phyloP scores from a whole-genome alignment of 2,113 vertebrate species.

The Gadus macrocephalus region DNA sequence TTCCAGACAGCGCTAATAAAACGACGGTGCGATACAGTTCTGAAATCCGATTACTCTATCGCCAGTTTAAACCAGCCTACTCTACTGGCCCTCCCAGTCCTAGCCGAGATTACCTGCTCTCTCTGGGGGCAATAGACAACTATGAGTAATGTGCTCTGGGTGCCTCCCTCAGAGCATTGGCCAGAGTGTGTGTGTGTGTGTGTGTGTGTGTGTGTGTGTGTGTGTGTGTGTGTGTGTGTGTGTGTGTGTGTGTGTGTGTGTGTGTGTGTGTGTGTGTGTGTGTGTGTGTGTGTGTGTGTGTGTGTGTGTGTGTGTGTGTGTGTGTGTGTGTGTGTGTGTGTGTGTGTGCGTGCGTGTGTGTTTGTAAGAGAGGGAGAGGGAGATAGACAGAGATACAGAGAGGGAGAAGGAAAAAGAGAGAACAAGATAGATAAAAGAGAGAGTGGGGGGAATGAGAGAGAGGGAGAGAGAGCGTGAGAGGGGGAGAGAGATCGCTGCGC shows the following conservation, averaged over 20 bases:
- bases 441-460: no score
- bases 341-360: constrained; percentile 21
- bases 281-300: constrained; percentile 13
- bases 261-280: constrained; percentile 25
- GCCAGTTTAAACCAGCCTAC: no score
- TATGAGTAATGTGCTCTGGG: constrained; percentile 54
- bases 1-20: no score
- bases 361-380: constrained; percentile 3
- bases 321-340: neutral
- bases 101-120: constrained; percentile 30
- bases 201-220: constrained; percentile 16
- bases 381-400: no score
- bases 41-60: no score
- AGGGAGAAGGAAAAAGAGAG: no score
- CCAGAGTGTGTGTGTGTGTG: constrained; percentile 22
- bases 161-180: constrained; percentile 36
- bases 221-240: no score
- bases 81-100: constrained; percentile 8
- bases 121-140: constrained; percentile 8
- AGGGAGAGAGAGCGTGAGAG: no score
- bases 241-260: constrained; percentile 15
- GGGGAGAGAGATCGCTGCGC: neutral
- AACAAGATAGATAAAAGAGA: no score
- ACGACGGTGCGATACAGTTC: no score
- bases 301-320: constrained; percentile 17